A percentile compares a stretch with the other conserved stretches of the same genome.
Conservation (phyloP, 1,140 invertebrate genomes). For the Euura lappo region DNA sequence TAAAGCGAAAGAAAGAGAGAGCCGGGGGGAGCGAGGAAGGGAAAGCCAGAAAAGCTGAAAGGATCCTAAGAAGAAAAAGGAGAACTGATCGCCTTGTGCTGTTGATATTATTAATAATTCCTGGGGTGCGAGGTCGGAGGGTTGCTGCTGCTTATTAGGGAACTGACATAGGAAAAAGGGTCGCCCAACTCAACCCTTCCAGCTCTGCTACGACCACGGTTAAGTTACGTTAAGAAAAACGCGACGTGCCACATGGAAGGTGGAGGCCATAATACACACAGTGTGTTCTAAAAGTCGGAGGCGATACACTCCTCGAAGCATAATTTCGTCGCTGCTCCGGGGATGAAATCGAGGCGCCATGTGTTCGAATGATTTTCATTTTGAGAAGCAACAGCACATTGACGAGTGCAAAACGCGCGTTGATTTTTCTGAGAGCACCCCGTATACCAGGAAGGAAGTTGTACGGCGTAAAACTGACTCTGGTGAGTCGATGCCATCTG, state of each 20-base stretch:
- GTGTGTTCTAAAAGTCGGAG: background rate
- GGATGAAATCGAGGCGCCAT: background rate
- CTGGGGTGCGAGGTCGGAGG: background rate
- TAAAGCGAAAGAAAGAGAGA: constrained; percentile 5
- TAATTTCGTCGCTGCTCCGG: background rate
- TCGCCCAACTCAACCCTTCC: background rate
- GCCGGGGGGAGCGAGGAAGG: constrained; percentile 13
- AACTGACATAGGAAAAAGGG: background rate
- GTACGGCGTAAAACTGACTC: background rate
- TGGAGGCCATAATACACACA: background rate
- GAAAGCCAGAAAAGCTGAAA: constrained; percentile 20
- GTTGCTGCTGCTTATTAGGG: background rate
- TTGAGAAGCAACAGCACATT: background rate
- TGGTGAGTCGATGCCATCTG: background rate
- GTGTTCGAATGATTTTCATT: background rate
- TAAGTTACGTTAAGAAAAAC: background rate
- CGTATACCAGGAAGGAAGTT: too few relatives aligned
- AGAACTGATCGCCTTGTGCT: background rate
- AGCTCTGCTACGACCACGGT: background rate
- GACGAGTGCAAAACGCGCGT: too few relatives aligned
- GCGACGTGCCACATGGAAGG: constrained; percentile 1
- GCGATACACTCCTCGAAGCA: background rate
- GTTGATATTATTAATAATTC: constrained; percentile 7
- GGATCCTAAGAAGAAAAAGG: background rate
- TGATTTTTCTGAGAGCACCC: too few relatives aligned